phyloP scores from a whole-genome alignment of 2,888 invertebrate species.

The Chromoteleia sp. region DNA sequence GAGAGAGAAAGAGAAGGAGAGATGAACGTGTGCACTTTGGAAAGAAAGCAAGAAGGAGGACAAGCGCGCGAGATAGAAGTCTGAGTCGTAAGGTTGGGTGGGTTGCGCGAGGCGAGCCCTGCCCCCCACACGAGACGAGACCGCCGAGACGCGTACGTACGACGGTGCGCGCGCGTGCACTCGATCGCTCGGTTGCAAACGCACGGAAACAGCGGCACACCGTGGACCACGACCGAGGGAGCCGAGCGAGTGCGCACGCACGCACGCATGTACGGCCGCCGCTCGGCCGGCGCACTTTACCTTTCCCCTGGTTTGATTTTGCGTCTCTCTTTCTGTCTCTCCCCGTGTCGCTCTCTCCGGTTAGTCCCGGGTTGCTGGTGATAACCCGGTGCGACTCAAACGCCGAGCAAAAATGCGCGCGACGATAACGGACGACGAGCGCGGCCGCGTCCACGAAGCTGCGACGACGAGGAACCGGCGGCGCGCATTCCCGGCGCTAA shows the following conservation, averaged over 20 bases:
- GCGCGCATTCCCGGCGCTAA: constrained; percentile 83
- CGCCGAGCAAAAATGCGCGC: constrained; percentile 40
- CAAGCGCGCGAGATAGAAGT: constrained; percentile 41
- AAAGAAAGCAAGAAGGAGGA: constrained; percentile 58
- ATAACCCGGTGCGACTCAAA: constrained; percentile 29
- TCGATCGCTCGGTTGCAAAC: constrained; percentile 36
- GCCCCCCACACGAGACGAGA: constrained; percentile 65
- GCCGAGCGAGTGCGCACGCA: constrained; percentile 57
- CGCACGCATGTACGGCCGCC: constrained; percentile 66
- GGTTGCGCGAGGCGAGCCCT: constrained; percentile 63
- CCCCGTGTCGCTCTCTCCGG: constrained; percentile 10
- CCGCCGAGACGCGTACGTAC: constrained; percentile 37
- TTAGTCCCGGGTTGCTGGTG: constrained; percentile 42
- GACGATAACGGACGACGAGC: constrained; percentile 55
- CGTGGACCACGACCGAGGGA: constrained; percentile 52
- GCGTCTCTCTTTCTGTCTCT: constrained; percentile 44
- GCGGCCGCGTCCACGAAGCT: constrained; percentile 67
- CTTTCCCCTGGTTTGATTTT: constrained; percentile 64
- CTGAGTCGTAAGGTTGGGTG: constrained; percentile 50
- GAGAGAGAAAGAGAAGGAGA: constrained; percentile 41
- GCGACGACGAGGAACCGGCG: constrained; percentile 75
- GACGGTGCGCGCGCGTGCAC: constrained; percentile 55
- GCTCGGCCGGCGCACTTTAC: constrained; percentile 71
- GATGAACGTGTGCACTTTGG: constrained; percentile 49
- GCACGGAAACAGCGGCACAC: constrained; percentile 45